Evolutionary conservation across 1,140 invertebrate genomes (phyloP), one percentile per base, ranked within the genome.

Genomic region (Pinna nobilis): DNA sequence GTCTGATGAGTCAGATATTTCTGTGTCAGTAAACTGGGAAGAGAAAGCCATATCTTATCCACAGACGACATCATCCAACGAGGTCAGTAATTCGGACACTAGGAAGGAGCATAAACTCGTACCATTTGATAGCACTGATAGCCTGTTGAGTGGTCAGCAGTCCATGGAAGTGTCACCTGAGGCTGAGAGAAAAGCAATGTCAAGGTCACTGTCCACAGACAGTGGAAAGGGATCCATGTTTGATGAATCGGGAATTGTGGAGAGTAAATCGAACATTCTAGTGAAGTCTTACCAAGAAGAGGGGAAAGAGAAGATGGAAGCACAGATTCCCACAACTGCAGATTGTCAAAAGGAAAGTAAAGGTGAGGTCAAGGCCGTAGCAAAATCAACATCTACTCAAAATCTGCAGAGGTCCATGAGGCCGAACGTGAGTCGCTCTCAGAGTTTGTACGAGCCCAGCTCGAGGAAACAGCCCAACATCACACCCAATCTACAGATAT

Each of bases 401-500:
- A 70, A 75, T 63, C 70, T 78, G 11, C 33, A 72, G 15, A 61
- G 33, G 44, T 73, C 71, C 15, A 49, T 53, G 30, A 65, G 66
- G 11, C 55, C 65, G 7, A 63, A 63, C 41, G 72, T 82, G 2
- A 72, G 67, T 20, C 60, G 83, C 35, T 82, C 82, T 4, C 74
- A 81, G n/a, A 85, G 84, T 47, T 67, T 85, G 47, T 78, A 78
- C 67, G 69, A 53, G 35, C 64, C 68, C 61, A 39, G 60, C 50
- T 70, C 35, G 4, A 76, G 68, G 25, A 70, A 60, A 13, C 77
- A 77, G n/a, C 74, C 65, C 53, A 85, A 85, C 59, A 72, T 78
- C 15, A 82, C 83, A 61, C 85, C 85, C 7, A 83, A 87, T 41
- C 53, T 87, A 33, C 80, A 84, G 60, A 86, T 87, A 15, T 82